These are phyloP conservation scores for Galerucella pusilla DNA, from an alignment of 2,888 invertebrate species.

Conservation along the genomic window DNA sequence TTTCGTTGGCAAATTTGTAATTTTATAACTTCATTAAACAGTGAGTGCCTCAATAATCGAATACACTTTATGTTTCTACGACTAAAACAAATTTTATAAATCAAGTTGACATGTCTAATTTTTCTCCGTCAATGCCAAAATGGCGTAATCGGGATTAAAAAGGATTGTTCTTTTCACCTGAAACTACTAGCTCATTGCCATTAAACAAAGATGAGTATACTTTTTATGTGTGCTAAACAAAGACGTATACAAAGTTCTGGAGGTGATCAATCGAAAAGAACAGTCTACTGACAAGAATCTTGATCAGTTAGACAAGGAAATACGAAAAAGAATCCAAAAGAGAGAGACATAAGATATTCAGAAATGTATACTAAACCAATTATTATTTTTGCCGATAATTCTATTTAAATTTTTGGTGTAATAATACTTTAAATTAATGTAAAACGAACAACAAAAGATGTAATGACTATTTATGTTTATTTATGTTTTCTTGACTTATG, in stretches of 20 bases:
- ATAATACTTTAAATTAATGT: not conserved
- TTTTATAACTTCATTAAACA: not conserved
- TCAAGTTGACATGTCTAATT: slow-evolving; percentile 22
- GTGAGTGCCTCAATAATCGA: not conserved
- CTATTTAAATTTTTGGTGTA: not conserved
- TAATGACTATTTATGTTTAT: too few relatives aligned
- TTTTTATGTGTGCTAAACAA: not conserved
- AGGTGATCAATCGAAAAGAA: not conserved
- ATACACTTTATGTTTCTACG: slow-evolving; percentile 9
- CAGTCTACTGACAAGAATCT: not conserved
- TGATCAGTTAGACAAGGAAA: not conserved
- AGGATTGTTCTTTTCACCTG: slow-evolving; percentile 3
- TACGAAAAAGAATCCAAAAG: not conserved
- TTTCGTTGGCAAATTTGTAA: not conserved
- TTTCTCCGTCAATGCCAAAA: slow-evolving; percentile 25
- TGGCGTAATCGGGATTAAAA: slow-evolving; percentile 22
- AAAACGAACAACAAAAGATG: too few relatives aligned
- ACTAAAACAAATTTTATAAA: slow-evolving; percentile 16
- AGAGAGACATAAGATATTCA: not conserved
- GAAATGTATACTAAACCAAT: not conserved
- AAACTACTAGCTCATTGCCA: not conserved
- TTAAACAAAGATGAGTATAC: not conserved
- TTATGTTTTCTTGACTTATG: too few relatives aligned
- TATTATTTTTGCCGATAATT: not conserved
- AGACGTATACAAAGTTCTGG: not conserved